A percentile compares a stretch with the other conserved stretches of the same genome.
Evolutionary conservation across 2,888 invertebrate species (phyloP).

Genomic region (Xestia ashworthii): DNA sequence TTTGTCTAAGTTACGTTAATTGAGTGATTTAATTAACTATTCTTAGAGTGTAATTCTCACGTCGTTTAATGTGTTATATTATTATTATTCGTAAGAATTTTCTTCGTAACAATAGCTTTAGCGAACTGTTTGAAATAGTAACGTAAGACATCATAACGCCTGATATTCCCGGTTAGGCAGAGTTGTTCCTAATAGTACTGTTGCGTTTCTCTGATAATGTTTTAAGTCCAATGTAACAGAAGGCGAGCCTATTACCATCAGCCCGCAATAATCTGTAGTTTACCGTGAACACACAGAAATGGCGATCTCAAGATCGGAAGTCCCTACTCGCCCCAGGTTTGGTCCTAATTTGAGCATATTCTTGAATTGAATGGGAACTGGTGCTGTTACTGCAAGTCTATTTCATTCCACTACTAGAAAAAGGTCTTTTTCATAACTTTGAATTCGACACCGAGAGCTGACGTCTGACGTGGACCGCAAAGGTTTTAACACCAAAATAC

Average conservation of each 20-base stretch:
- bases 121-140: neutral
- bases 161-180: too few species aligned
- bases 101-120: constrained; percentile 1
- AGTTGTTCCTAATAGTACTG: too few species aligned
- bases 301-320: neutral
- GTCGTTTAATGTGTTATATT: neutral
- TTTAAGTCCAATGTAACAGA: neutral
- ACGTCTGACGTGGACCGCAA: too few species aligned
- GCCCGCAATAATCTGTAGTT: neutral
- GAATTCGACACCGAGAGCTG: too few species aligned
- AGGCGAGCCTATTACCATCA: neutral
- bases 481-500: too few species aligned
- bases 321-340: neutral
- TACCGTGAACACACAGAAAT: neutral
- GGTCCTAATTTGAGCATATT: neutral
- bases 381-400: too few species aligned
- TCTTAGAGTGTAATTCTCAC: constrained; percentile 42
- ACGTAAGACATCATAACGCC: neutral
- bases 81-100: neutral
- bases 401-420: too few species aligned
- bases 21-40: constrained; percentile 59
- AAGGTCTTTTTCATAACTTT: too few species aligned
- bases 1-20: constrained; percentile 56
- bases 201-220: too few species aligned
- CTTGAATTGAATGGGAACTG: neutral